Base-by-base conservation (phyloP, 1,140 invertebrate genomes). In the Drosophila lacteicornis region DNA sequence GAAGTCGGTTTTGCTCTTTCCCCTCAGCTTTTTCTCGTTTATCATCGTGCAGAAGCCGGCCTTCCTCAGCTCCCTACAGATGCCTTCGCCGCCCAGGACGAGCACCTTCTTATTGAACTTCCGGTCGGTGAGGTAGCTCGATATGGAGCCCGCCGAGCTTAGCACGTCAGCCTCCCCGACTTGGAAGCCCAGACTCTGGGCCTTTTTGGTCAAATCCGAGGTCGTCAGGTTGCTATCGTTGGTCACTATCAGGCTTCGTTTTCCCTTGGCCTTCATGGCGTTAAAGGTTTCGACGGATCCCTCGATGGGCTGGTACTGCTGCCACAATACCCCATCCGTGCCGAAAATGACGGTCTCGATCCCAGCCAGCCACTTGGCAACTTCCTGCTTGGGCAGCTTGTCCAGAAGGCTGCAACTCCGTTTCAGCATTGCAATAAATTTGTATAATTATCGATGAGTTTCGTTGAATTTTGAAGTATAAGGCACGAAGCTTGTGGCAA, bases 281-380 rank as follows among this genome's bases (percentile, higher is more conserved):
- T 90, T 90, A 19, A 90, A 80, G 6, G 65, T 36, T 1, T 90
- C 70, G 2, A 69, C 51, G 4, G 86, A 49, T 0, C 68, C 68
- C 3, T 70, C 33, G 8, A 85, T 66, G n/a, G 75, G 19, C 0
- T 68, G 27, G 12, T 80, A 36, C 7, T 66, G 69, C n/a, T 74
- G 46, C 85, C 86, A 90, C 2, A 90, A 53, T 0, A 90, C 68
- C 3, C 86, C 85, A 49, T 90, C 81, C 0, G 68, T 47, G 60
- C 88, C 75, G 25, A 53, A 85, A 7, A 90, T 60, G 1, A 90
- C 22, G n/a, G 70, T 80, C 13, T 90, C 68, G 8, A 90, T 68
- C 4, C 43, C 25, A 12, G 13, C 40, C 8, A 90, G 19, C 85
- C 85, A 90, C 42, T 90, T 25, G 2, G 40, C 43, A 9, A 85